Evolutionary conservation across 2,797 vertebrate species (phyloP).

Genomic region (Sebastes glaucus): DNA sequence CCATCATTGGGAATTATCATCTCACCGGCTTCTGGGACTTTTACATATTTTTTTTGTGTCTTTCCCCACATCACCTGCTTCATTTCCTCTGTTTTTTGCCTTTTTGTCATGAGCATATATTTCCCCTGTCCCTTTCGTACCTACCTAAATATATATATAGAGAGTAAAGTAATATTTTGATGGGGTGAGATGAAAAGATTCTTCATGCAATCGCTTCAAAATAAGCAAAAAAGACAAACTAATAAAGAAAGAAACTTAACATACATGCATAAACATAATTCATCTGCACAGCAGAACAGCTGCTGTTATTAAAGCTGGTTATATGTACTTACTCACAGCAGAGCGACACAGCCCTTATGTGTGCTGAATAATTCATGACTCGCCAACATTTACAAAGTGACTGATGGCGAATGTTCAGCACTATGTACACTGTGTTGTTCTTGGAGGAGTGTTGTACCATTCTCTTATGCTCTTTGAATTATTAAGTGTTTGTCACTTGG

Average conservation of each 20-base stretch:
- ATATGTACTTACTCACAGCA: background rate
- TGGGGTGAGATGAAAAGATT: background rate
- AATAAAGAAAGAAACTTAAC: background rate
- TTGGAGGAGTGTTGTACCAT: background rate
- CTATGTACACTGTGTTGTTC: slow-evolving; percentile 31
- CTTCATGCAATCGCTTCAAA: background rate
- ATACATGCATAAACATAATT: background rate
- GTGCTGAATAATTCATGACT: slow-evolving; percentile 52
- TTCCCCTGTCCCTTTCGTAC: background rate
- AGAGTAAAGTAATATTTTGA: background rate
- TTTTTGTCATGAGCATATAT: background rate
- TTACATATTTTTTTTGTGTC: background rate
- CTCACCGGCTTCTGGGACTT: background rate
- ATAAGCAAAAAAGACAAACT: background rate
- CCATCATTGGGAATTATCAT: background rate
- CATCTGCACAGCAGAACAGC: background rate
- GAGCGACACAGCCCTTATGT: slow-evolving; percentile 36
- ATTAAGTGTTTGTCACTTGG: slow-evolving; percentile 25
- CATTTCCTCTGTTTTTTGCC: background rate
- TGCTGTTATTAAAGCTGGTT: slow-evolving; percentile 16
- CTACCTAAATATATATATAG: background rate
- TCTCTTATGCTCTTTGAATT: slow-evolving; percentile 26
- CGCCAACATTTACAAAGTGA: slow-evolving; percentile 35
- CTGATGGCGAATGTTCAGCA: slow-evolving; percentile 23
- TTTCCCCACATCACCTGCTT: background rate